phyloP scores from a whole-genome alignment of 2,888 invertebrate genomes.

The Acronicta psi region DNA sequence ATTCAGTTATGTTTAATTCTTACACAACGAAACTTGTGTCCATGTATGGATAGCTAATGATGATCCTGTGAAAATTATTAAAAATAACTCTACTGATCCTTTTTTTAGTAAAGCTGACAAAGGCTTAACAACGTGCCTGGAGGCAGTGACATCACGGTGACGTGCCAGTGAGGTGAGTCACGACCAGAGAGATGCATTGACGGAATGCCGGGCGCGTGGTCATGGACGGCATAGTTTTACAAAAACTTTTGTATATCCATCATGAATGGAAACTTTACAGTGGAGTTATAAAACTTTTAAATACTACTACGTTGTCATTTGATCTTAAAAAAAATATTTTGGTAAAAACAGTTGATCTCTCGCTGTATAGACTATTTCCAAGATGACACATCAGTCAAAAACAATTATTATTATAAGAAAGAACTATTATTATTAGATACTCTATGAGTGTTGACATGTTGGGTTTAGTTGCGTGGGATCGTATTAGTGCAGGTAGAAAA shows the following conservation, averaged over 20 bases:
- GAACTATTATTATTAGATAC: too few relatives aligned
- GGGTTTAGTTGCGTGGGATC: constrained; percentile 23
- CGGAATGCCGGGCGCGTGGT: constrained; percentile 50
- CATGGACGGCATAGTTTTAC: constrained; percentile 22
- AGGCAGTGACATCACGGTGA: constrained; percentile 66
- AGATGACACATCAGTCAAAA: too few relatives aligned
- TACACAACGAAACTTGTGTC: too few relatives aligned
- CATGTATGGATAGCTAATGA: too few relatives aligned
- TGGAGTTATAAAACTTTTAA: constrained; percentile 8
- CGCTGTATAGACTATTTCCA: too few relatives aligned
- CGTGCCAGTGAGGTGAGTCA: constrained; percentile 69
- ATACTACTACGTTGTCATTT: constrained; percentile 10
- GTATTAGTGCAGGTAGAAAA: constrained; percentile 63
- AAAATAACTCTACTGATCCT: not conserved
- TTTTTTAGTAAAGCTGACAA: constrained; percentile 5
- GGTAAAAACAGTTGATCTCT: not conserved
- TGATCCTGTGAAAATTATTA: too few relatives aligned
- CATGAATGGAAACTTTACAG: constrained; percentile 6
- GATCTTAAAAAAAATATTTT: constrained; percentile 1
- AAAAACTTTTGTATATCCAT: constrained; percentile 21
- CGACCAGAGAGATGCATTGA: constrained; percentile 57
- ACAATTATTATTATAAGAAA: constrained; percentile 19
- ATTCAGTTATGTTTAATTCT: not conserved
- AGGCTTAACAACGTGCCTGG: constrained; percentile 53
- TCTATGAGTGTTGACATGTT: constrained; percentile 29